Evolutionary conservation across 2,888 invertebrate species (phyloP).

Genomic region (Antheraea yamamai): DNA sequence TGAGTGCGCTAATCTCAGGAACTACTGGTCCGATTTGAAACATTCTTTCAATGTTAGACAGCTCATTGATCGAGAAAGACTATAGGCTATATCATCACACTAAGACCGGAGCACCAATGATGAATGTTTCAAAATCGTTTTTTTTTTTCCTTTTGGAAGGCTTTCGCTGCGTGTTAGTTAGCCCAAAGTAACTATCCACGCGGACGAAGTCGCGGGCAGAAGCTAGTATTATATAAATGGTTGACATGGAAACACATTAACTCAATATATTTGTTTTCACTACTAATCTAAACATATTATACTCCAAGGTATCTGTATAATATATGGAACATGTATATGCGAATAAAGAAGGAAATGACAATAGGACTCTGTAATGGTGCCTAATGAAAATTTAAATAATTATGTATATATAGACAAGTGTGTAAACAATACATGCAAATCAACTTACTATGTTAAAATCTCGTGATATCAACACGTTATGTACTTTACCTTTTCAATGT

Average conservation of each 20-base stretch:
- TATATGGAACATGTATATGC: background rate
- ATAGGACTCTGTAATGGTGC: background rate
- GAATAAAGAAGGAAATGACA: background rate
- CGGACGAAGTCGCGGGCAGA: too few relatives aligned
- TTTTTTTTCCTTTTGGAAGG: too few relatives aligned
- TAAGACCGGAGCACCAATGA: too few relatives aligned
- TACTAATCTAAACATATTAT: background rate
- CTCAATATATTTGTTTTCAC: background rate
- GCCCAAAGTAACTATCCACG: too few relatives aligned
- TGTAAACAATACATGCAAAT: slow-evolving; percentile 9
- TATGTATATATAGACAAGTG: background rate
- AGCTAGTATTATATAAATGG: too few relatives aligned
- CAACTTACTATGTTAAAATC: slow-evolving; percentile 6
- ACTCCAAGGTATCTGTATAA: background rate
- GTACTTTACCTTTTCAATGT: slow-evolving; percentile 9
- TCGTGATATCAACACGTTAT: slow-evolving; percentile 11
- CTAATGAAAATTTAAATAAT: background rate
- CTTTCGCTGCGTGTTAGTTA: too few relatives aligned
- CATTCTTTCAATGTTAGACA: too few relatives aligned
- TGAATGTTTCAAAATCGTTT: too few relatives aligned
- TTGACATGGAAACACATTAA: background rate
- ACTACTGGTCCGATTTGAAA: too few relatives aligned
- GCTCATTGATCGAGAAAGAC: too few relatives aligned
- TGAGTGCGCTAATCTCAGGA: too few relatives aligned
- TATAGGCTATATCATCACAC: too few relatives aligned